Percentiles rank a stretch among this genome's conserved stretches.
phyloP scores from a whole-genome alignment of 2,113 vertebrate species.

The Oreotrochilus melanogaster region DNA sequence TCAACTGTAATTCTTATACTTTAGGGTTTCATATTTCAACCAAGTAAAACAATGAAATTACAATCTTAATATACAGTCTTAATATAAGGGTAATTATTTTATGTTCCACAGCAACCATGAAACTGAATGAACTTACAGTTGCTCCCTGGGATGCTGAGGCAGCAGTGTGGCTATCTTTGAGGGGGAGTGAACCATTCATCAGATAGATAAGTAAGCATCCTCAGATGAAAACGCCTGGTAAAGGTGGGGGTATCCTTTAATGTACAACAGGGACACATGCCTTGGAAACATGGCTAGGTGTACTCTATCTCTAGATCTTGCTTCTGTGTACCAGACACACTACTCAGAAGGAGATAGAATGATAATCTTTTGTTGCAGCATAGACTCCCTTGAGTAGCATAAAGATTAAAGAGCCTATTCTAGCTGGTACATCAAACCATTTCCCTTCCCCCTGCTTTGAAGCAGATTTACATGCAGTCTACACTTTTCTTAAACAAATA shows the following conservation, averaged over 20 bases:
- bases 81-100: neutral
- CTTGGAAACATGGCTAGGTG: neutral
- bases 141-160: neutral
- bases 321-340: neutral
- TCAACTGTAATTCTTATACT: neutral
- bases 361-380: slow-evolving; percentile 14
- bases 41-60: neutral
- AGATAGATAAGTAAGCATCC: neutral
- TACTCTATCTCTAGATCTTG: slow-evolving; percentile 2
- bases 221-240: neutral
- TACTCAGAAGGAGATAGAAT: neutral
- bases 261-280: neutral
- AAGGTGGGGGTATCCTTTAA: neutral
- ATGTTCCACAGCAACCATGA: neutral
- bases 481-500: slow-evolving; percentile 39
- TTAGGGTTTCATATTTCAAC: neutral
- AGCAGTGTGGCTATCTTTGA: neutral
- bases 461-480: slow-evolving; percentile 25
- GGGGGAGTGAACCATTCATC: neutral
- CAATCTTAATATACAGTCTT: neutral
- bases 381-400: neutral
- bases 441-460: slow-evolving; percentile 57
- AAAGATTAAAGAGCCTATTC: slow-evolving; percentile 47
- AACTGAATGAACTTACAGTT: neutral
- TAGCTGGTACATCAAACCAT: slow-evolving; percentile 26